Conservation (phyloP, 2,888 invertebrate species). For the Nomada hirtipes region DNA sequence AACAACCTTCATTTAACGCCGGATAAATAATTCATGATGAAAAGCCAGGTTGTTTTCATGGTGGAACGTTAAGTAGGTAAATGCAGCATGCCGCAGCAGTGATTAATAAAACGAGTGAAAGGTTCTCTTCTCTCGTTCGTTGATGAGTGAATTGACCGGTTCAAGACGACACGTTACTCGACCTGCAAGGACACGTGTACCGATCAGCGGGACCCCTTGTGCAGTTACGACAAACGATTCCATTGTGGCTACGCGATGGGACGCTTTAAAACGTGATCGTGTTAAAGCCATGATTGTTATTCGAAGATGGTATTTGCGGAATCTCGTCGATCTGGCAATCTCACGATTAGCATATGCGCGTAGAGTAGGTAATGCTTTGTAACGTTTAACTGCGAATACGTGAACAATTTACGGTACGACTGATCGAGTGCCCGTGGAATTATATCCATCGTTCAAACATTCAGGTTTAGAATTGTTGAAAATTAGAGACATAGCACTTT, state of each 20-base stretch:
- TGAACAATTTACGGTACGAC: neutral
- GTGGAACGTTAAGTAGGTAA: slow-evolving; percentile 42
- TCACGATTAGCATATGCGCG: slow-evolving; percentile 9
- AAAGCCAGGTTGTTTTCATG: slow-evolving; percentile 26
- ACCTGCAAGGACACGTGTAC: slow-evolving; percentile 57
- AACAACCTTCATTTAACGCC: slow-evolving; percentile 18
- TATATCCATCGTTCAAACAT: no score
- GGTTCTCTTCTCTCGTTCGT: slow-evolving; percentile 36
- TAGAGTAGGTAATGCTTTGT: neutral
- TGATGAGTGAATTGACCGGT: slow-evolving; percentile 53
- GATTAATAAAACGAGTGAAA: slow-evolving; percentile 72
- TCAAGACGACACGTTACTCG: slow-evolving; percentile 50
- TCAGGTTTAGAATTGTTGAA: no score
- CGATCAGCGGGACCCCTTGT: slow-evolving; percentile 15
- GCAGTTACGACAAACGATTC: slow-evolving; percentile 21
- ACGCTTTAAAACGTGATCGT: neutral
- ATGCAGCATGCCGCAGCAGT: slow-evolving; percentile 47
- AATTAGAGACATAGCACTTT: no score
- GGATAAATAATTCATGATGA: slow-evolving; percentile 39
- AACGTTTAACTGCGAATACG: neutral
- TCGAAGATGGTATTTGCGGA: neutral
- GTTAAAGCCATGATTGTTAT: slow-evolving; percentile 14
- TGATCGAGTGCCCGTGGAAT: no score
- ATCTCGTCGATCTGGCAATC: slow-evolving; percentile 13
- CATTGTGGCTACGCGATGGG: neutral